phyloP scores from a whole-genome alignment of 2,888 invertebrate species.

The Lithophane ornitopus region DNA sequence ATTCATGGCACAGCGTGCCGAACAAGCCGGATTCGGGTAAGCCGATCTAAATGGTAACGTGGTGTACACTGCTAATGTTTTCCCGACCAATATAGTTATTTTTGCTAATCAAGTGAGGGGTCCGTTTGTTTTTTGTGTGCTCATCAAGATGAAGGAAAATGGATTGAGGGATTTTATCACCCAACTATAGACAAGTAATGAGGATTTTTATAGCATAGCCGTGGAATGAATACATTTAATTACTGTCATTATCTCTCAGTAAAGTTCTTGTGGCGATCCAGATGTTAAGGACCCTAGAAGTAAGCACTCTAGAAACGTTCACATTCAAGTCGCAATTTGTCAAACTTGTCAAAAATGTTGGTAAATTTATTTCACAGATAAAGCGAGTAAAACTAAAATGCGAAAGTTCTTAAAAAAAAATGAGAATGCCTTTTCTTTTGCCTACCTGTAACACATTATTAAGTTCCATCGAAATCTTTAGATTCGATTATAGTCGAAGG shows the following conservation, averaged over 20 bases:
- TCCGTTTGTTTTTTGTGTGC: constrained; percentile 48
- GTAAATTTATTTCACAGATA: no score
- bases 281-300: constrained; percentile 8
- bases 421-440: no score
- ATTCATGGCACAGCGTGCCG: constrained; percentile 68
- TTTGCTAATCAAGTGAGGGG: constrained; percentile 60
- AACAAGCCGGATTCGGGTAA: constrained; percentile 70
- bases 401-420: no score
- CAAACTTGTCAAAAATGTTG: no score
- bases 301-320: constrained; percentile 20
- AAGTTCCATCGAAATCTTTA: neutral
- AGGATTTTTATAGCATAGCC: constrained; percentile 25
- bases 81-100: constrained; percentile 60
- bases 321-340: neutral
- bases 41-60: constrained; percentile 69
- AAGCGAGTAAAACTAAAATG: no score
- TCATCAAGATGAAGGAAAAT: constrained; percentile 44
- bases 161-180: constrained; percentile 45
- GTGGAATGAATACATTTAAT: constrained; percentile 28
- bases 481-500: neutral
- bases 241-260: constrained; percentile 12
- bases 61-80: constrained; percentile 68
- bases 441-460: neutral
- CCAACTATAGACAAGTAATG: constrained; percentile 49
- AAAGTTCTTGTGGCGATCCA: constrained; percentile 10